Base-by-base conservation (phyloP, 2,797 vertebrate genomes). In the Chaetophractus vellerosus region DNA sequence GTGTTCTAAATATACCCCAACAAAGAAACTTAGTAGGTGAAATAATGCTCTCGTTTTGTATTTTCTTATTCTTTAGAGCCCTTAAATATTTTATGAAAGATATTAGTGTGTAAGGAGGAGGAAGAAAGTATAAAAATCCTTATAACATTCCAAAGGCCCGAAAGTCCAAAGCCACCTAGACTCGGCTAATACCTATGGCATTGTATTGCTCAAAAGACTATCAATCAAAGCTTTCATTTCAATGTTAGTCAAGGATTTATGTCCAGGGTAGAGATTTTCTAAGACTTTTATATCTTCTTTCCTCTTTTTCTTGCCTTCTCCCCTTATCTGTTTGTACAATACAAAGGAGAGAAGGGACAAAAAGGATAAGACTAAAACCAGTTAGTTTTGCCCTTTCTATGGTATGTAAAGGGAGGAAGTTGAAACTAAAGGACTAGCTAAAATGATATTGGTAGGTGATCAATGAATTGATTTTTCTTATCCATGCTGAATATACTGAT, bases 31-130 rank as follows among this genome's bases (percentile, higher is more conserved):
- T 74, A 36, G 55, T 21, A 28, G 21, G 14, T 68, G 36, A 95
- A 88, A 63, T 68, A 82, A 26, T 48, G 36, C 61, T 69, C 36
- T 88, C 15, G 16, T 26, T 83, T 87, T 90, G 69, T 15, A 36
- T 90, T 63, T 69, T 91, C 61, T 90, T 93, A 16, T 76, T 71
- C 7, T 78, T 69, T 68, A 88, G 18, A 83, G 23, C 41, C 69
- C 52, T 41, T 59, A 71, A 63, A 76, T 64, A 12, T 19, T 61
- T 69, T 36, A 12, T n/a, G 61, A 69, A 45, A 23, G 36, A 41
- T 57, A 72, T 33, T 64, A 38, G 9, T 76, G 7, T 71, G 26
- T 69, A 26, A 88, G 68, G 28, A 83, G 1, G 61, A 76, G 76
- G 21, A 81, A 68, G 33, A 61, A 48, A 66, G 26, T 72, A 16